Evolutionary conservation across 64 coral and sea anemone genomes (phyloP).

Genomic region (Montipora cactus): DNA sequence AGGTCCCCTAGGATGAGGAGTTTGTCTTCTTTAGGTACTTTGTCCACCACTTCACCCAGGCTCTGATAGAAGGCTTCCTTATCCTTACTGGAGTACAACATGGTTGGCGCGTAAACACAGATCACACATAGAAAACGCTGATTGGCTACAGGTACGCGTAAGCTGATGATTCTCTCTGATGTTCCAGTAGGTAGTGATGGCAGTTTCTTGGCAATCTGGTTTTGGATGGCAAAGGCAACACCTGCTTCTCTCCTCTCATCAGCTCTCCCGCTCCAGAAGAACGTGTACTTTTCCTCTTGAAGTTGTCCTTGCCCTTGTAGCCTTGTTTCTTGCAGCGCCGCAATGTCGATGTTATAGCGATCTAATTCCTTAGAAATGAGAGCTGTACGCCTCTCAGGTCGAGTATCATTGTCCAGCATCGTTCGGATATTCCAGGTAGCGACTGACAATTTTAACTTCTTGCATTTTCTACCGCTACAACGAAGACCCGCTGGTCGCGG

Average conservation of each 20-base stretch:
- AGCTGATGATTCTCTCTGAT: neutral
- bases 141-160: neutral
- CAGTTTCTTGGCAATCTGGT: slow-evolving; percentile 32
- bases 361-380: neutral
- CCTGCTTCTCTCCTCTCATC: slow-evolving; percentile 21
- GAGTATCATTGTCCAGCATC: slow-evolving; percentile 4
- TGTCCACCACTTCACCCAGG: neutral
- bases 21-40: slow-evolving; percentile 31
- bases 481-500: neutral
- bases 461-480: slow-evolving; percentile 17
- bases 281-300: neutral
- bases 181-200: slow-evolving; percentile 1
- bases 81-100: neutral
- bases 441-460: neutral
- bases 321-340: slow-evolving; percentile 11
- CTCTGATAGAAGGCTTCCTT: slow-evolving; percentile 22
- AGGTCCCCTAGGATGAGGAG: slow-evolving; percentile 39
- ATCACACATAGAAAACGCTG: neutral
- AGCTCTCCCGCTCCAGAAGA: slow-evolving; percentile 27
- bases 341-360: neutral
- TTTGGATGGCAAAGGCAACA: slow-evolving; percentile 11
- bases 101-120: neutral
- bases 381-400: neutral
- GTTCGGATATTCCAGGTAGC: slow-evolving; percentile 24
- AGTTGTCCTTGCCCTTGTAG: neutral